phyloP scores from a whole-genome alignment of 1,140 invertebrate genomes.

The Drosophila lowei region DNA sequence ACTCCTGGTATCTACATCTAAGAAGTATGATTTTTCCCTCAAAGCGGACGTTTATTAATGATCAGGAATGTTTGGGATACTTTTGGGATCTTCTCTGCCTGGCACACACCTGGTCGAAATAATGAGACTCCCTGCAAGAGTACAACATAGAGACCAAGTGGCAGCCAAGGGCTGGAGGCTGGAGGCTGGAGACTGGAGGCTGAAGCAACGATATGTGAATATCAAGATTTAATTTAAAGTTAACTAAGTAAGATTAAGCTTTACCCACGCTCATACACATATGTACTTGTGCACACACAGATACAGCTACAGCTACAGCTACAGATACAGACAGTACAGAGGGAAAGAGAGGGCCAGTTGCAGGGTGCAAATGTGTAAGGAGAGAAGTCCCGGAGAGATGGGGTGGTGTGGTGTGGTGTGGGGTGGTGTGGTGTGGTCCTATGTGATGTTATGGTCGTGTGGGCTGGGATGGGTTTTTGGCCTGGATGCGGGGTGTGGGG shows the following conservation, averaged over 20 bases:
- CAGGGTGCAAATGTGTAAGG: constrained; percentile 56
- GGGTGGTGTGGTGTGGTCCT: constrained; percentile 1
- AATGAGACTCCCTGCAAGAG: too few relatives aligned
- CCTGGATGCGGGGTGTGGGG: background rate
- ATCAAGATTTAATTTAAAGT: constrained; percentile 82
- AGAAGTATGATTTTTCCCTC: too few relatives aligned
- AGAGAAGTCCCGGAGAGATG: constrained; percentile 11
- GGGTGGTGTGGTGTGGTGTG: constrained; percentile 2
- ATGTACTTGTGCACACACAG: constrained; percentile 11
- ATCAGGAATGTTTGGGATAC: too few relatives aligned
- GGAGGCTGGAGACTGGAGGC: constrained; percentile 1
- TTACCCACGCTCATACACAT: constrained; percentile 58
- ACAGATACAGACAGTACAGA: constrained; percentile 19
- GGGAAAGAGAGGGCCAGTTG: constrained; percentile 16
- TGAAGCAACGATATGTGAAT: constrained; percentile 72
- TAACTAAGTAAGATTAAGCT: constrained; percentile 81
- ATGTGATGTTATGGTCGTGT: too few relatives aligned
- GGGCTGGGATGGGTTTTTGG: background rate
- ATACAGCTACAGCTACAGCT: constrained; percentile 6
- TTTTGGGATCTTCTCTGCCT: too few relatives aligned
- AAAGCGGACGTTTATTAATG: too few relatives aligned
- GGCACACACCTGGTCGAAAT: too few relatives aligned
- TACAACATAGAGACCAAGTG: too few relatives aligned
- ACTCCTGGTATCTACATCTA: too few relatives aligned
- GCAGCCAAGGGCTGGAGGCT: constrained; percentile 3